Percentiles rank a stretch among this genome's conserved stretches.
Evolutionary conservation across 1,140 invertebrate species (phyloP).

Genomic region (Platyscapa corneri): DNA sequence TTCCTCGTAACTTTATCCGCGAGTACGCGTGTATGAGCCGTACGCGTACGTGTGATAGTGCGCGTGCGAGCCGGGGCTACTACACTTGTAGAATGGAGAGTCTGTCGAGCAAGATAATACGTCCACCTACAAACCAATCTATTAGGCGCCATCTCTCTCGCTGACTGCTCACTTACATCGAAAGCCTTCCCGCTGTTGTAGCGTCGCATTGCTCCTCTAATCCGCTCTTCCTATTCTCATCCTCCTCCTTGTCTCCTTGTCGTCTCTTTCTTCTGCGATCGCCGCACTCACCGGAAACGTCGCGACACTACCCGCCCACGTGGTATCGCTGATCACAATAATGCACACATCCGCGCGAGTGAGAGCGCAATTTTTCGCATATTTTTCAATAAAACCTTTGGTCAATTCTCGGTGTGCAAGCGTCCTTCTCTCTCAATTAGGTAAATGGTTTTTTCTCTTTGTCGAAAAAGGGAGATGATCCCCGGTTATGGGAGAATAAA

Average conservation of each 20-base stretch:
- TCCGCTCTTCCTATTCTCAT: no score
- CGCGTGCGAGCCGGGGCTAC: background rate
- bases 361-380: slow-evolving; percentile 49
- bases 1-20: slow-evolving; percentile 46
- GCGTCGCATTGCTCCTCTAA: no score
- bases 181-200: background rate
- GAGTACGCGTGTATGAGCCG: slow-evolving; percentile 11
- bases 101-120: slow-evolving; percentile 67
- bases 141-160: slow-evolving; percentile 73
- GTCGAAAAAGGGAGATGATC: slow-evolving; percentile 20
- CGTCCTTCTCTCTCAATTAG: slow-evolving; percentile 26
- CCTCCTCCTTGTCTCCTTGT: slow-evolving; percentile 36
- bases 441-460: slow-evolving; percentile 11
- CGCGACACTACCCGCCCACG: slow-evolving; percentile 69
- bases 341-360: slow-evolving; percentile 49
- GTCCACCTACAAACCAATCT: slow-evolving; percentile 75
- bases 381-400: slow-evolving; percentile 50
- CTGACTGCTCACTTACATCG: slow-evolving; percentile 73
- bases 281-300: slow-evolving; percentile 68
- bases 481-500: slow-evolving; percentile 19
- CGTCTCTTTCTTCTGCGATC: slow-evolving; percentile 50
- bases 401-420: background rate
- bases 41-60: background rate
- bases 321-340: slow-evolving; percentile 62
- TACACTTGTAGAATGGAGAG: slow-evolving; percentile 42